Base-by-base conservation (phyloP, 2,113 vertebrate genomes). In the Albula glossodonta region DNA sequence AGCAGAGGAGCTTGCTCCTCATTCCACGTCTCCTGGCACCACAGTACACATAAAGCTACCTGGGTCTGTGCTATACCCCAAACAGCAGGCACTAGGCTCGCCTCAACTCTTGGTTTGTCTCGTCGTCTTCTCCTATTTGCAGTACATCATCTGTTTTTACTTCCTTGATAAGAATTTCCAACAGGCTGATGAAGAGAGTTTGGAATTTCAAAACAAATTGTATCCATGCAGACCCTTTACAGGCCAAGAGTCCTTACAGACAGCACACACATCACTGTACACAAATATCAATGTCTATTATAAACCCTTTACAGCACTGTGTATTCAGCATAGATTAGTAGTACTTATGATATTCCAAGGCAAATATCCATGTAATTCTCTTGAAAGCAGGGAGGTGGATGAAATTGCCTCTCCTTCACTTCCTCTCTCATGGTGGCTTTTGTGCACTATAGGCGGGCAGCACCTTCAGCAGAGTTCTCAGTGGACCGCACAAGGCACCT, bases 391-490 rank as follows among this genome's bases (percentile, higher is more conserved):
- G 25, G 70, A 7, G 70, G 31, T 74, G 70, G 4, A 74, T 74
- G 11, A 74, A 74, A 74, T 41, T 12, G 7, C 52, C 7, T 81
- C 51, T 53, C 49, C 19, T 6, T 25, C 53, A 8, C 52, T 57
- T 11, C 41, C 10, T 31, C 56, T 66, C 15, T 41, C 48, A 10
- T 31, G 4, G 48, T 22, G 25, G 10, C 19, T 11, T 49, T 56
- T 10, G 12, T 81, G 3, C 49, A 5, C 92, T 91, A 88, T 93
- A 99, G 98, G 89, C 96, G 98, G 92, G 95, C 98, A 5, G 97
- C 97, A 84, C 98, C 98, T 74, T 99, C 98, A 0, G 98, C 97
- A 1, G 98, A 99, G 93, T 99, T 99, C 85, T 99, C 97, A 0
- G 98, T 99, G 85, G 98, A 99, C 91, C 93, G 96, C 1, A 95